These are phyloP conservation scores for Parnassius mnemosyne DNA, from an alignment of 2,888 invertebrate genomes.

Conservation along the genomic window DNA sequence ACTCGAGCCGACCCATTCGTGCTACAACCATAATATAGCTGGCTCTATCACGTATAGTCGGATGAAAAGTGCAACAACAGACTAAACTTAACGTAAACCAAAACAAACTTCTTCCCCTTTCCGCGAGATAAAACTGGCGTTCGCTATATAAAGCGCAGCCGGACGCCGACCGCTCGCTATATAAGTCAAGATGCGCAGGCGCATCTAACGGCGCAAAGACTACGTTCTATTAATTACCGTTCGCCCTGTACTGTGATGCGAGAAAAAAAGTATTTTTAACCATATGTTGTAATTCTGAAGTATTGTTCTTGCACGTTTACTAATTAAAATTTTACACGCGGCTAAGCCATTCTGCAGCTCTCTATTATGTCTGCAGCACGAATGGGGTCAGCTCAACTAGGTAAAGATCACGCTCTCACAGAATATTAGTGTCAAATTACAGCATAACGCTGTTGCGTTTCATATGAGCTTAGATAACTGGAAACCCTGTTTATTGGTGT, in stretches of 20 bases:
- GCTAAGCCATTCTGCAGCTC: too few relatives aligned
- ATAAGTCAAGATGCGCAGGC: constrained; percentile 65
- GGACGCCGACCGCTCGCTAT: constrained; percentile 56
- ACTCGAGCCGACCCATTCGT: too few relatives aligned
- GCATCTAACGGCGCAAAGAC: constrained; percentile 63
- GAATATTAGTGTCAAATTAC: too few relatives aligned
- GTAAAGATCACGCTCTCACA: too few relatives aligned
- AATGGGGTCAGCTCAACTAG: too few relatives aligned
- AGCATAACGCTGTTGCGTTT: too few relatives aligned
- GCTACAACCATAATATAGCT: too few relatives aligned
- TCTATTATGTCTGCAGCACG: too few relatives aligned
- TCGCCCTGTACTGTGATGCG: constrained; percentile 49
- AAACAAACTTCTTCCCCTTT: constrained; percentile 16
- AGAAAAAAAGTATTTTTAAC: constrained; percentile 44
- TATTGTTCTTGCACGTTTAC: neutral
- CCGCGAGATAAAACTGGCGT: constrained; percentile 41
- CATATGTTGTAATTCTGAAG: constrained; percentile 18
- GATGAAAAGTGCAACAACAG: constrained; percentile 5
- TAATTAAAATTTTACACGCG: neutral
- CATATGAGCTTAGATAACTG: too few relatives aligned
- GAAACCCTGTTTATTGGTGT: too few relatives aligned
- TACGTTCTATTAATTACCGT: constrained; percentile 77
- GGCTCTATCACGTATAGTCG: too few relatives aligned
- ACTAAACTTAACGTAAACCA: constrained; percentile 4
- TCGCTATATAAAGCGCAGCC: constrained; percentile 59